Evolutionary conservation across 2,888 invertebrate species (phyloP).

Genomic region (Leuctra nigra): DNA sequence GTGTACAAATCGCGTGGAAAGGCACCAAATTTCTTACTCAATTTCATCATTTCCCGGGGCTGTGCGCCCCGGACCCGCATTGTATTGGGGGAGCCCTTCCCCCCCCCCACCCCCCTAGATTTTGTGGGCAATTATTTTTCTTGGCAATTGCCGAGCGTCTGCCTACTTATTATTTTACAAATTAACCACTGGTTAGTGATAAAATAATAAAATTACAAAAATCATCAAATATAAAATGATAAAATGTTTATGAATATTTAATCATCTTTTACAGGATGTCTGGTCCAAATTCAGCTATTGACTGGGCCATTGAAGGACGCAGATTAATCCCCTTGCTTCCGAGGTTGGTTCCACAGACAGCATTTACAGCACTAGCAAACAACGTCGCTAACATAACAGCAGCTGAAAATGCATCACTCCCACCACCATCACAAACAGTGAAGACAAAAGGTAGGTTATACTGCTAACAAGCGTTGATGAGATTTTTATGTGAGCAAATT

Average conservation of each 20-base stretch:
- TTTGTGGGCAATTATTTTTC: too few relatives aligned
- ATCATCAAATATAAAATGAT: not conserved
- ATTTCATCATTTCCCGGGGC: too few relatives aligned
- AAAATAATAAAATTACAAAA: too few relatives aligned
- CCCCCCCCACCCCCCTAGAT: too few relatives aligned
- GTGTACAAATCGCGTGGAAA: too few relatives aligned
- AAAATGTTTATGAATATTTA: not conserved
- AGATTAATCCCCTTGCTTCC: slow-evolving; percentile 76
- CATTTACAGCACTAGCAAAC: slow-evolving; percentile 76
- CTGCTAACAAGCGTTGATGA: not conserved
- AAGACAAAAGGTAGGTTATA: slow-evolving; percentile 31
- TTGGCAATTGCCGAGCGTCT: too few relatives aligned
- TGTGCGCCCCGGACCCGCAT: too few relatives aligned
- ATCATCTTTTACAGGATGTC: slow-evolving; percentile 47
- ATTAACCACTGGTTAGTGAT: not conserved
- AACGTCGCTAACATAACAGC: slow-evolving; percentile 61
- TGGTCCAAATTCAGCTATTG: slow-evolving; percentile 49
- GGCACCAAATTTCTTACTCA: too few relatives aligned
- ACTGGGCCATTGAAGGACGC: slow-evolving; percentile 85
- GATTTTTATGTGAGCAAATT: not conserved
- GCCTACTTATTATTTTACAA: not conserved
- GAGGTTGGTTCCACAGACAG: slow-evolving; percentile 76
- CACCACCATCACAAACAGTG: slow-evolving; percentile 32
- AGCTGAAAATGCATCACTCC: slow-evolving; percentile 55
- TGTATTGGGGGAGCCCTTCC: too few relatives aligned